Evolutionary conservation across 2,888 invertebrate species (phyloP).

Genomic region (Sclerodermus sp.): DNA sequence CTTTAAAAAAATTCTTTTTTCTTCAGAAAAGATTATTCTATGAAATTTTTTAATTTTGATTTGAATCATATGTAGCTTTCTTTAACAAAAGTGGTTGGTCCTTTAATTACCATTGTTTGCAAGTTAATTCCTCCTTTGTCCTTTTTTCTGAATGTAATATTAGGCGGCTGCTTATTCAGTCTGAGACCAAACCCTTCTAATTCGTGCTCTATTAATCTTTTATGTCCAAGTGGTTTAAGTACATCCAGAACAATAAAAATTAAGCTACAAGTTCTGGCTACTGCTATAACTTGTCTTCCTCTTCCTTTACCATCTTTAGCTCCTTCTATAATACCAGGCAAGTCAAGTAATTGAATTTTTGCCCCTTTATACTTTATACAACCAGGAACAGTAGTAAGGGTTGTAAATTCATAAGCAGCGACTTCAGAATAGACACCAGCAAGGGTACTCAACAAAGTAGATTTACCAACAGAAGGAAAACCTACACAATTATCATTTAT

Average conservation of each 20-base stretch:
- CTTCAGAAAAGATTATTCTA: constrained; percentile 1
- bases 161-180: constrained; percentile 94
- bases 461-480: constrained; percentile 99
- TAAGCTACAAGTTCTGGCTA: constrained; percentile 95
- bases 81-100: too few species aligned
- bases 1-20: neutral
- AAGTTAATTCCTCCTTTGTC: constrained; percentile 99
- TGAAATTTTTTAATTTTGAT: neutral
- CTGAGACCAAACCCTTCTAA: constrained; percentile 98
- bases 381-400: constrained; percentile 98
- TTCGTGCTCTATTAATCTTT: constrained; percentile 94
- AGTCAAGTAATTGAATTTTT: constrained; percentile 97
- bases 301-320: constrained; percentile 99
- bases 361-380: constrained; percentile 99
- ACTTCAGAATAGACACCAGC: constrained; percentile 99
- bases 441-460: constrained; percentile 91
- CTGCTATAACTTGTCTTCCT: constrained; percentile 98
- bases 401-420: constrained; percentile 99
- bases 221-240: constrained; percentile 95
- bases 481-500: constrained; percentile 59
- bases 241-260: constrained; percentile 98
- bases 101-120: constrained; percentile 76
- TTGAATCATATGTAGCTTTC: constrained; percentile 1
- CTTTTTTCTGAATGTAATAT: constrained; percentile 93
- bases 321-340: constrained; percentile 99